phyloP scores from a whole-genome alignment of 2,113 vertebrate species.

The Etheostoma spectabile region DNA sequence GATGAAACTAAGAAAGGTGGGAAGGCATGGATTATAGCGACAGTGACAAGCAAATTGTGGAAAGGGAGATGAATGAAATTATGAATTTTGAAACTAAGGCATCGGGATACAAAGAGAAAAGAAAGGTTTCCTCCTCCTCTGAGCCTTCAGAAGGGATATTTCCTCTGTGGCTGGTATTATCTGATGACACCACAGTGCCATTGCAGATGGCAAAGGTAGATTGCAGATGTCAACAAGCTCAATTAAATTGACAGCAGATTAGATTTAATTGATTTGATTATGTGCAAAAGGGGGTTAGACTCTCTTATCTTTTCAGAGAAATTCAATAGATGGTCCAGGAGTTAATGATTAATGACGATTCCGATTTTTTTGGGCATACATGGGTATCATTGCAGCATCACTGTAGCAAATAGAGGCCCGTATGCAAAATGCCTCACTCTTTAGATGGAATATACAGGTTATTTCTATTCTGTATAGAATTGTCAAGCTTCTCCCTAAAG shows the following conservation, averaged over 20 bases:
- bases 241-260: conserved; percentile 25
- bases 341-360: conserved; percentile 17
- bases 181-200: conserved; percentile 4
- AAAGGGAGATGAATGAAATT: conserved; percentile 45
- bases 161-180: conserved; percentile 21
- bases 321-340: conserved; percentile 1
- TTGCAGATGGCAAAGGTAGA: conserved; percentile 23
- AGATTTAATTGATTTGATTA: conserved; percentile 51
- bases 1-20: conserved; percentile 27
- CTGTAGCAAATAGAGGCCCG: neutral
- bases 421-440: neutral
- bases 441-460: neutral
- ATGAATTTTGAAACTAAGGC: conserved; percentile 23
- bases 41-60: conserved; percentile 26
- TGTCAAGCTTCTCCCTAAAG: neutral
- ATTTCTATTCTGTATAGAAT: neutral
- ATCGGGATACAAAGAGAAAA: conserved; percentile 8
- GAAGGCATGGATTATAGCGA: conserved; percentile 12
- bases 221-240: conserved; percentile 40
- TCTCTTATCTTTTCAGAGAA: conserved; percentile 19
- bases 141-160: conserved; percentile 14
- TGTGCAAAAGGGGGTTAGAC: conserved; percentile 13
- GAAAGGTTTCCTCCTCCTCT: neutral
- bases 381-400: conserved; percentile 8
- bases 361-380: neutral